Evolutionary conservation across 1,140 invertebrate species (phyloP).

Genomic region (Sycophaga agraensis): DNA sequence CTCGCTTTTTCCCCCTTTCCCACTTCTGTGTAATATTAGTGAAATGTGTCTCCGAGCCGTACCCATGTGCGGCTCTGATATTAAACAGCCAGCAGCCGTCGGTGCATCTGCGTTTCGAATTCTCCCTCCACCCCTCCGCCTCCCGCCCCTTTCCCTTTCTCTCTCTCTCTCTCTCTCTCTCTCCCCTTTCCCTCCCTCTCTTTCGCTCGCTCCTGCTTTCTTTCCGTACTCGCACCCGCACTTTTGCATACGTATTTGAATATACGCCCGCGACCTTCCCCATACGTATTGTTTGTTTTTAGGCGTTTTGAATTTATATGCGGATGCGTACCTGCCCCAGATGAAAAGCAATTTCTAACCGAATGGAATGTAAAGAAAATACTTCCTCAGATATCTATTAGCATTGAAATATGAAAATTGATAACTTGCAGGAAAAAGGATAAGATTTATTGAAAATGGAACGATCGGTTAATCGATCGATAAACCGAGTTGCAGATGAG

Average conservation of each 20-base stretch:
- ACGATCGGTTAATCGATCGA: no score
- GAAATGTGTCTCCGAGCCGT: slow-evolving; percentile 49
- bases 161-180: background rate
- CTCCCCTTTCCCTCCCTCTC: no score
- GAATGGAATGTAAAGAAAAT: no score
- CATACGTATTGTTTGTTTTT: slow-evolving; percentile 16
- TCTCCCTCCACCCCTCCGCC: background rate
- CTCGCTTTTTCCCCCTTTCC: slow-evolving; percentile 5
- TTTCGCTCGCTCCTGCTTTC: no score
- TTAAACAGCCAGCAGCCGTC: slow-evolving; percentile 54
- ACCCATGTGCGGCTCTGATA: slow-evolving; percentile 53
- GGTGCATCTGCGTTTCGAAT: slow-evolving; percentile 47
- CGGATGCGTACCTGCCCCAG: background rate
- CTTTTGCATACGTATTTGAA: no score
- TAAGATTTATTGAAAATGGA: no score
- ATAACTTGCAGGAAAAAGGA: no score
- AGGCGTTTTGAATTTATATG: slow-evolving; percentile 31
- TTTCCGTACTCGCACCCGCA: no score
- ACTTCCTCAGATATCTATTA: no score
- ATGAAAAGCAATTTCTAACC: no score
- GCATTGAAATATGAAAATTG: no score
- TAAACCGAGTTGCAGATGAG: no score
- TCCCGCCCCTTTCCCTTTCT: background rate
- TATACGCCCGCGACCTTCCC: background rate
- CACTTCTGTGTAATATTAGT: slow-evolving; percentile 46